Evolutionary conservation across 2,113 vertebrate species (phyloP).

Genomic region (Albula goreensis): DNA sequence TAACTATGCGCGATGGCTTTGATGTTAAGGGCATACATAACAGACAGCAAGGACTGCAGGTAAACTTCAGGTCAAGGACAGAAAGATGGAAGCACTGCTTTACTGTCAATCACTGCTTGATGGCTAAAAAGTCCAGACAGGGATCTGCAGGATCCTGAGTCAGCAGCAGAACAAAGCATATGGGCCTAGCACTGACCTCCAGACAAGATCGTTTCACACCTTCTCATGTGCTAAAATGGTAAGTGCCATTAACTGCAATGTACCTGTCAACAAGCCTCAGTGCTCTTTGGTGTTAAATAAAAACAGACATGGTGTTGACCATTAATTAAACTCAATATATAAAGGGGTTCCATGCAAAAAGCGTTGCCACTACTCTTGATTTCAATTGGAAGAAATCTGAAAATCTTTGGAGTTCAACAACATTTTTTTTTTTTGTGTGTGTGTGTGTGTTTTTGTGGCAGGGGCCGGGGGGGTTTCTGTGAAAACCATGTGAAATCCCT

Average conservation of each 20-base stretch:
- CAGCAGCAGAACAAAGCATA: constrained; percentile 66
- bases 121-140: constrained; percentile 56
- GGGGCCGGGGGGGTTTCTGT: no score
- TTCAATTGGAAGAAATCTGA: constrained; percentile 8
- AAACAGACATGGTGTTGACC: constrained; percentile 62
- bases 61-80: constrained; percentile 69
- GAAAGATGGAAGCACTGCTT: constrained; percentile 61
- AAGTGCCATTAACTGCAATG: constrained; percentile 49
- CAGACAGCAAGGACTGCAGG: constrained; percentile 61
- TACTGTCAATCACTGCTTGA: constrained; percentile 67
- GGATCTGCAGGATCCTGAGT: constrained; percentile 67
- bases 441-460: no score
- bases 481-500: not conserved
- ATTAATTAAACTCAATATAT: constrained; percentile 48
- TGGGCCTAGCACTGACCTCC: constrained; percentile 67
- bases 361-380: constrained; percentile 48
- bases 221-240: constrained; percentile 53
- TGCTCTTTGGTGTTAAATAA: constrained; percentile 59
- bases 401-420: not conserved
- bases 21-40: constrained; percentile 49
- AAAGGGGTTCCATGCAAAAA: constrained; percentile 27
- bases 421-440: no score
- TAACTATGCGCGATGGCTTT: constrained; percentile 30
- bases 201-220: constrained; percentile 62
- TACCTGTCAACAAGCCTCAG: constrained; percentile 54